A percentile compares a stretch with the other conserved stretches of the same genome.
phyloP scores from a whole-genome alignment of 2,113 vertebrate genomes.

The Ailuropoda melanoleuca region DNA sequence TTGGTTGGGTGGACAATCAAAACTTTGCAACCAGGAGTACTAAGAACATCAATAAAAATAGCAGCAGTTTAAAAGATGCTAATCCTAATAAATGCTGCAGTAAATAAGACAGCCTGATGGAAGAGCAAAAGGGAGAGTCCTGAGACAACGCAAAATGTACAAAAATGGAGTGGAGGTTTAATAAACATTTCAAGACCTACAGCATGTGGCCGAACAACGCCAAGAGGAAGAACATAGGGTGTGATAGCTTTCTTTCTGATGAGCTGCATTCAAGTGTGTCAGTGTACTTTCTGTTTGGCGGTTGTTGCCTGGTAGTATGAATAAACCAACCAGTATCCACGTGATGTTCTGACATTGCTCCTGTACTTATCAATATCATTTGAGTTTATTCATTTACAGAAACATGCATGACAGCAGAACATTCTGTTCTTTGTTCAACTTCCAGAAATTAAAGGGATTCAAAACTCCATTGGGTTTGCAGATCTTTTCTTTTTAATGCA shows the following conservation, averaged over 20 bases:
- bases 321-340: background rate
- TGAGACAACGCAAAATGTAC: background rate
- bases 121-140: background rate
- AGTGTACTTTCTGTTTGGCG: background rate
- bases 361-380: background rate
- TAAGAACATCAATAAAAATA: background rate
- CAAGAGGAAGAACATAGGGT: background rate
- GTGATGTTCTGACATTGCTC: background rate
- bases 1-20: background rate
- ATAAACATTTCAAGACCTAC: background rate
- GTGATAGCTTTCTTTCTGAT: background rate
- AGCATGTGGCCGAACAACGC: background rate
- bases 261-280: background rate
- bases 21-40: background rate
- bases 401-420: background rate
- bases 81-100: background rate
- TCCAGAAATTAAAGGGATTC: constrained; percentile 41
- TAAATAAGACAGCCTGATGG: background rate
- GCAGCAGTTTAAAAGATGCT: background rate
- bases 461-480: background rate
- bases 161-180: background rate
- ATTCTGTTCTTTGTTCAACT: background rate
- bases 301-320: background rate
- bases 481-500: background rate
- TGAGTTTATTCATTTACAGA: background rate